These are phyloP conservation scores for Porites australiensis DNA, from an alignment of 64 coral and sea anemone genomes.

Conservation along the genomic window DNA sequence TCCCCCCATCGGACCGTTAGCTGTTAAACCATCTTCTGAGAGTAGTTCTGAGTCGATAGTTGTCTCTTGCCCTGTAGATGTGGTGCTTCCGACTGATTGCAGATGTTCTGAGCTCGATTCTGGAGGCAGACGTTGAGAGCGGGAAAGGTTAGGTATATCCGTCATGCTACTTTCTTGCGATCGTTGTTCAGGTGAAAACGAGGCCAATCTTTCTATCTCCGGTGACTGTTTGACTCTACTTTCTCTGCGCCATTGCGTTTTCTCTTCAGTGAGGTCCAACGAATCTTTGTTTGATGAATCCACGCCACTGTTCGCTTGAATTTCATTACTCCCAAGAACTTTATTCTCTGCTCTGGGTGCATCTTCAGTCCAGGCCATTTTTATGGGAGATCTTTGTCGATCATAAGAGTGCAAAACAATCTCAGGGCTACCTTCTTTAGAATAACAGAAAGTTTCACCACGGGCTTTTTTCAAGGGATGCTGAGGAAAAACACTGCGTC, in stretches of 20 bases:
- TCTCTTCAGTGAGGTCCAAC: background rate
- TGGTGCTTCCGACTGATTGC: background rate
- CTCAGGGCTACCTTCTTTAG: background rate
- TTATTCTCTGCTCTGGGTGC: background rate
- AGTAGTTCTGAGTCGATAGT: background rate
- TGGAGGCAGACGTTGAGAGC: too few species aligned
- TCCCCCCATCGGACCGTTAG: background rate
- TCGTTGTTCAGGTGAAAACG: background rate
- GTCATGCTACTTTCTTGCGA: background rate
- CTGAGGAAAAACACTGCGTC: background rate
- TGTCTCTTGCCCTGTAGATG: background rate
- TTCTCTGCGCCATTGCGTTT: too few species aligned
- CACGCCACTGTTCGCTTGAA: too few species aligned
- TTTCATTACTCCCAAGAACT: background rate
- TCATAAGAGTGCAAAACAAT: background rate
- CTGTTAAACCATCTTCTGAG: background rate
- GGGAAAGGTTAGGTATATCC: background rate
- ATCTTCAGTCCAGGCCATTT: constrained; percentile 20
- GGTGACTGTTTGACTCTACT: background rate
- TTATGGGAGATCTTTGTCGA: background rate
- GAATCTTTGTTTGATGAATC: background rate
- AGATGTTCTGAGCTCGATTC: background rate
- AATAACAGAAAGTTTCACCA: background rate
- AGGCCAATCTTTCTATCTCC: background rate
- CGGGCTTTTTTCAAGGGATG: background rate